A percentile compares a stretch with the other conserved stretches of the same genome.
Conservation (phyloP, 1,140 invertebrate genomes). For the Eciton burchellii region DNA sequence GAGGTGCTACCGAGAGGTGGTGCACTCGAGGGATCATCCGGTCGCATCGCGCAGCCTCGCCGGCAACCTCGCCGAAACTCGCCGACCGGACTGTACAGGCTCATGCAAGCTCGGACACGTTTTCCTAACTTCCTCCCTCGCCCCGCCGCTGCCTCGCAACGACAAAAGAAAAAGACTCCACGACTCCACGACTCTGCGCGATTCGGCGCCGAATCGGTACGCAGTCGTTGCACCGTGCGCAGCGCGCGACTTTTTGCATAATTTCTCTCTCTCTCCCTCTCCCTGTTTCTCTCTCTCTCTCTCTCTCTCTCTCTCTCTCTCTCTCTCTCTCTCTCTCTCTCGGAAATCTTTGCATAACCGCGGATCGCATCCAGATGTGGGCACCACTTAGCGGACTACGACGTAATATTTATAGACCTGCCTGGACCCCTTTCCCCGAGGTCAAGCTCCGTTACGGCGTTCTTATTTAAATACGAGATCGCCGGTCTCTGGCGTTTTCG, state of each 20-base stretch:
- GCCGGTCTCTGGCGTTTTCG: not conserved
- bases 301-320: too few relatives aligned
- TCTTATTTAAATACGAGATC: slow-evolving; percentile 27
- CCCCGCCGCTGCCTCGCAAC: slow-evolving; percentile 42
- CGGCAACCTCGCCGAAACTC: slow-evolving; percentile 78
- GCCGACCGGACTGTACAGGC: slow-evolving; percentile 76
- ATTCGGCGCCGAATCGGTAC: slow-evolving; percentile 61
- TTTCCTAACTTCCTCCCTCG: slow-evolving; percentile 76
- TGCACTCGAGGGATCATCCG: not conserved
- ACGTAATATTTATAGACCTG: slow-evolving; percentile 62
- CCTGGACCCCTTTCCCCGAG: slow-evolving; percentile 23
- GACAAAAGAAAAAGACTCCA: slow-evolving; percentile 47
- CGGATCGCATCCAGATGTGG: slow-evolving; percentile 67
- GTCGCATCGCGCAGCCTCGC: not conserved
- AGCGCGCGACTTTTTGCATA: slow-evolving; percentile 61
- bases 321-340: too few relatives aligned
- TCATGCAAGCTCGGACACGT: slow-evolving; percentile 81
- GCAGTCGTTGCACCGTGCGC: slow-evolving; percentile 37
- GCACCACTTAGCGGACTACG: slow-evolving; percentile 51
- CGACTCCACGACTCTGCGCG: slow-evolving; percentile 26
- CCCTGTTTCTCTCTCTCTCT: too few relatives aligned
- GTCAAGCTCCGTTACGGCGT: slow-evolving; percentile 5
- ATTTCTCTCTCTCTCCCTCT: too few relatives aligned
- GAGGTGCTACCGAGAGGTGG: not conserved
- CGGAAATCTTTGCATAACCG: slow-evolving; percentile 68